Evolutionary conservation across 2,888 invertebrate species (phyloP).

Genomic region (Drosophila subsilvestris): DNA sequence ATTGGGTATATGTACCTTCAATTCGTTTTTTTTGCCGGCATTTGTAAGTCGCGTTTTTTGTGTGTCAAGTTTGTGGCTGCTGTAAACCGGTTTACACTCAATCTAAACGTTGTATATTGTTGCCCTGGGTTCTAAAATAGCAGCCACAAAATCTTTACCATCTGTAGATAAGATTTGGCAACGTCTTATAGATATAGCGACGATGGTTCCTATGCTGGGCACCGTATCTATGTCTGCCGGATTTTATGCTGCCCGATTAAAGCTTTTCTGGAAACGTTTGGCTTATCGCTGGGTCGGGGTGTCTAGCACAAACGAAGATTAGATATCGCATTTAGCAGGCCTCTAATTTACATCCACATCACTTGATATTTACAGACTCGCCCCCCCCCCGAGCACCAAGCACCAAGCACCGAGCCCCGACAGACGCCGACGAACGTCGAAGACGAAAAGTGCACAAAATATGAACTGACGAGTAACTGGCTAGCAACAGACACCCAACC

Average conservation of each 20-base stretch:
- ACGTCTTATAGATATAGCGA: background rate
- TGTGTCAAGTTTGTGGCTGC: conserved; percentile 59
- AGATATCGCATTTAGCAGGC: conserved; percentile 35
- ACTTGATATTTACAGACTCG: conserved; percentile 36
- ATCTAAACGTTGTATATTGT: background rate
- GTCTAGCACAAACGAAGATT: conserved; percentile 5
- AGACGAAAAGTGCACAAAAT: conserved; percentile 33
- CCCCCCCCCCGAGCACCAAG: background rate
- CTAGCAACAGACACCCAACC: background rate
- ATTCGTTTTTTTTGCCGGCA: conserved; percentile 26
- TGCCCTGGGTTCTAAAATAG: conserved; percentile 23
- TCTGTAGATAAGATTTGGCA: conserved; percentile 20
- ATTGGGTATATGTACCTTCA: conserved; percentile 10
- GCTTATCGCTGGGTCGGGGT: conserved; percentile 47
- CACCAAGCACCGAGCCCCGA: background rate
- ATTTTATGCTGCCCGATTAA: conserved; percentile 43
- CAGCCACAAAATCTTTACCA: conserved; percentile 29
- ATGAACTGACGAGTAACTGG: conserved; percentile 58
- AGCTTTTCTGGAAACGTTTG: background rate
- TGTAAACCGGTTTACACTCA: conserved; percentile 33
- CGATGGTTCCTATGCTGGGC: background rate
- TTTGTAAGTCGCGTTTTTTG: conserved; percentile 34
- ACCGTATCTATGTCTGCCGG: background rate
- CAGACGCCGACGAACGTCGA: conserved; percentile 18
- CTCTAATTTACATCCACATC: conserved; percentile 25